phyloP scores from a whole-genome alignment of 2,113 vertebrate genomes.

The Microtus pennsylvanicus region DNA sequence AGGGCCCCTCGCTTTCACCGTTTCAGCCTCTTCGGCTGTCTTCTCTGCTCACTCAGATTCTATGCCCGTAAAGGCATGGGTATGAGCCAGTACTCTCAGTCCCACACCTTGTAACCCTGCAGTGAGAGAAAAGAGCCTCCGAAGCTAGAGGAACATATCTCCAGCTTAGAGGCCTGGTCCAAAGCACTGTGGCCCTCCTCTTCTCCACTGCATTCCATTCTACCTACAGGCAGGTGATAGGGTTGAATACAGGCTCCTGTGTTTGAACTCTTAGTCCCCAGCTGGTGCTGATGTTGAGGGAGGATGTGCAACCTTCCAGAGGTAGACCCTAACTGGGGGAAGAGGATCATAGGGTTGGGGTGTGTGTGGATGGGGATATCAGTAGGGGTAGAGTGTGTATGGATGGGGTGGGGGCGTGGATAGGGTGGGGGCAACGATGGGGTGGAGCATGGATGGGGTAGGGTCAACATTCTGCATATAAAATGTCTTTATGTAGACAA shows the following conservation, averaged over 20 bases:
- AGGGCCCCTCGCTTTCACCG: neutral
- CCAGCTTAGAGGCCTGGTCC: neutral
- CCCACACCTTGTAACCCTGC: too few species aligned
- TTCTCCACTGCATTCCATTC: neutral
- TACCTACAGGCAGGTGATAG: neutral
- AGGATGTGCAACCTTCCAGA: neutral
- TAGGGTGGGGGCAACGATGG: too few species aligned
- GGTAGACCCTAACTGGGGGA: neutral
- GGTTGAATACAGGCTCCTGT: too few species aligned
- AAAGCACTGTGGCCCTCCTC: too few species aligned
- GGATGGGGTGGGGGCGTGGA: neutral
- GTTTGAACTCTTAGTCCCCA: neutral
- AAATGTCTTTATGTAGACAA: neutral
- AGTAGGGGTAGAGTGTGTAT: too few species aligned
- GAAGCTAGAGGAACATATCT: neutral
- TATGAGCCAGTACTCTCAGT: neutral
- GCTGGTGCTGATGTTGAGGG: neutral
- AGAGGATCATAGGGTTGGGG: neutral
- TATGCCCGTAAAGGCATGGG: neutral
- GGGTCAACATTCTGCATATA: neutral
- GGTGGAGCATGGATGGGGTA: too few species aligned
- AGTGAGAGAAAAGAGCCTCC: neutral
- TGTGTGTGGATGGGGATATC: neutral
- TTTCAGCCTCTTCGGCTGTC: neutral
- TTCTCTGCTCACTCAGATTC: neutral